A percentile compares a stretch with the other conserved stretches of the same genome.
phyloP scores from a whole-genome alignment of 2,888 invertebrate genomes.

The Cylloceria caligata region DNA sequence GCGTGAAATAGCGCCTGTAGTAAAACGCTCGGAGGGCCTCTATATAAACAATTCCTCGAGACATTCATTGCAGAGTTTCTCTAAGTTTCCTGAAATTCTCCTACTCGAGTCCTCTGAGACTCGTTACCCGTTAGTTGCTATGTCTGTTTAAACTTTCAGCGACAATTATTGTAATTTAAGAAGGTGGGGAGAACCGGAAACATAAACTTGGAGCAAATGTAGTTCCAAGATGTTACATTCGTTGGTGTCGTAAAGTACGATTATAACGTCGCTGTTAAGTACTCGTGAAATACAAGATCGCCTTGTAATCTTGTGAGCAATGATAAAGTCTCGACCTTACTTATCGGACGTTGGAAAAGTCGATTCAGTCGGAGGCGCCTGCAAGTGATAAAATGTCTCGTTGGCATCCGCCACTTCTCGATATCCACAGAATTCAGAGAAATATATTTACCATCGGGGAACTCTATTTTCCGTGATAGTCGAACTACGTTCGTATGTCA shows the following conservation, averaged over 20 bases:
- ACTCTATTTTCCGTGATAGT: not conserved
- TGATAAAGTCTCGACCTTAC: conserved; percentile 5
- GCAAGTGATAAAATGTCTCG: not conserved
- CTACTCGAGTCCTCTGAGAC: not conserved
- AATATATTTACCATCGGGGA: not conserved
- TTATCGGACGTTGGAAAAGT: conserved; percentile 10
- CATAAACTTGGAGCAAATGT: conserved; percentile 50
- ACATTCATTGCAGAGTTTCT: conserved; percentile 55
- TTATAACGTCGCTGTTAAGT: not conserved
- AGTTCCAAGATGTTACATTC: conserved; percentile 49
- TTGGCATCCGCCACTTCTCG: not conserved
- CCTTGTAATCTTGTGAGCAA: conserved; percentile 8
- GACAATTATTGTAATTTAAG: conserved; percentile 58
- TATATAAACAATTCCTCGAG: conserved; percentile 55
- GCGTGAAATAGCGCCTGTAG: conserved; percentile 44
- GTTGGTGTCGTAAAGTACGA: conserved; percentile 9
- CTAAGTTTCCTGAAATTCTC: conserved; percentile 28
- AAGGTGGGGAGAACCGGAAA: conserved; percentile 19
- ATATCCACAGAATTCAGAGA: not conserved
- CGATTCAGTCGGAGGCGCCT: not conserved
- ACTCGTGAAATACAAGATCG: not conserved
- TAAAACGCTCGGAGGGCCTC: conserved; percentile 51
- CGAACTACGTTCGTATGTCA: conserved; percentile 16
- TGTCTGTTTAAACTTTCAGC: conserved; percentile 54
- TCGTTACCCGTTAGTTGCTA: conserved; percentile 49